Percentiles rank a stretch among this genome's conserved stretches.
Evolutionary conservation across 2,797 vertebrate genomes (phyloP).

Genomic region (Silurus aristotelis): DNA sequence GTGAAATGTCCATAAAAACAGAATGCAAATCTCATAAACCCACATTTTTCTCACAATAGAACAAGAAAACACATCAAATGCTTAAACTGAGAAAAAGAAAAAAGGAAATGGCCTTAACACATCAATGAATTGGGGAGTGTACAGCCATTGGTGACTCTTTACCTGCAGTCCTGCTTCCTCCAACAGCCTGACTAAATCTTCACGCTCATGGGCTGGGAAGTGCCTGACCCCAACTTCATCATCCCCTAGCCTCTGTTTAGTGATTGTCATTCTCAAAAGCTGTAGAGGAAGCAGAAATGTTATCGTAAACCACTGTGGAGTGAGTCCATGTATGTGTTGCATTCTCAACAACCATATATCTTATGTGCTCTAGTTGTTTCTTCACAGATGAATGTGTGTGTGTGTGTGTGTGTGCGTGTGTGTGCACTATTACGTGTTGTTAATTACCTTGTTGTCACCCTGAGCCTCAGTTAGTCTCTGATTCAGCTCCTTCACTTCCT

Average conservation of each 20-base stretch:
- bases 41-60: no score
- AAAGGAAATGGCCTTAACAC: no score
- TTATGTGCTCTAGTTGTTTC: background rate
- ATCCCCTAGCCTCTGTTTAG: conserved; percentile 93
- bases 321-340: background rate
- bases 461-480: conserved; percentile 90
- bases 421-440: background rate
- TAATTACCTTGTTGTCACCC: conserved; percentile 95
- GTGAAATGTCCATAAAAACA: no score
- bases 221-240: conserved; percentile 90
- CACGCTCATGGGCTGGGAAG: conserved; percentile 93
- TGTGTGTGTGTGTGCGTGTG: background rate
- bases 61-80: no score
- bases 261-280: conserved; percentile 97
- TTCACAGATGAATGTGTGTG: background rate
- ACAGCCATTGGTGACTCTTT: background rate
- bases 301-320: background rate
- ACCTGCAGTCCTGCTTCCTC: conserved; percentile 92
- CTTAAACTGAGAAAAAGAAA: no score
- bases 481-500: conserved; percentile 92
- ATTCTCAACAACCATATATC: background rate
- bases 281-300: conserved; percentile 55
- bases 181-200: conserved; percentile 91
- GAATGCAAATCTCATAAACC: no score
- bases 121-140: no score